Base-by-base conservation (phyloP, 92 coral and sea anemone species). In the Epizoanthus fatuus region DNA sequence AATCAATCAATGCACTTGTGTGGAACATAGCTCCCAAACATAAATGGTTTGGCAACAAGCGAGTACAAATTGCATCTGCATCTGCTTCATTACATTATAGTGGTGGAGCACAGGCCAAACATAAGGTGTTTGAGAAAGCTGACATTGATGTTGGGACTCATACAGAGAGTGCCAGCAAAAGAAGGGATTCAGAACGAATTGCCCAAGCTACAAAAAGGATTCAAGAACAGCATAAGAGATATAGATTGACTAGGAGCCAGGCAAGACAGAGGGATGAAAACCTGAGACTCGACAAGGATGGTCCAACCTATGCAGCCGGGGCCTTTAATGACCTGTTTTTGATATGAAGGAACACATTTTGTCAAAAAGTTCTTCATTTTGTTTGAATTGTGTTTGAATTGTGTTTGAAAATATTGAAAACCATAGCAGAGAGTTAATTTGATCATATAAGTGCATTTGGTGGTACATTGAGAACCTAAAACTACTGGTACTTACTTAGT, bases 11-110 rank as follows among this genome's bases (percentile, higher is more conserved):
- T 85, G 68, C 90, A 66, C 84, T 81, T 59, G 81, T 90, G 11
- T 90, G 87, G 90, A 90, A 74, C 69, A 90, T 35, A 29, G 55
- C 74, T 72, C 88, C 88, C 29, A 86, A 86, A 60, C 93, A 90
- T 57, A 86, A 17, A 15, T 80, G 84, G 74, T 58, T 60, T 63
- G 72, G 58, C 25, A 53, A 37, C 32, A 84, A 75, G n/a, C 51
- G 83, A 63, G 68, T 74, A 32, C 63, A 75, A 72, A 52, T 86
- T 69, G 89, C 82, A 22, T 22, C 25, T 22, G 82, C 63, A 72
- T 56, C 80, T 71, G 88, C 81, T 19, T 55, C 68, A 37, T 42
- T 86, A 4, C 89, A 86, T 52, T 86, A 49, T 38, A 86, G 84
- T 58, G 14, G 75, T 49, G 84, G 89, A 66, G 84, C 89, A 64